Base-by-base conservation (phyloP, 2,113 vertebrate species). In the Chitala chitala region DNA sequence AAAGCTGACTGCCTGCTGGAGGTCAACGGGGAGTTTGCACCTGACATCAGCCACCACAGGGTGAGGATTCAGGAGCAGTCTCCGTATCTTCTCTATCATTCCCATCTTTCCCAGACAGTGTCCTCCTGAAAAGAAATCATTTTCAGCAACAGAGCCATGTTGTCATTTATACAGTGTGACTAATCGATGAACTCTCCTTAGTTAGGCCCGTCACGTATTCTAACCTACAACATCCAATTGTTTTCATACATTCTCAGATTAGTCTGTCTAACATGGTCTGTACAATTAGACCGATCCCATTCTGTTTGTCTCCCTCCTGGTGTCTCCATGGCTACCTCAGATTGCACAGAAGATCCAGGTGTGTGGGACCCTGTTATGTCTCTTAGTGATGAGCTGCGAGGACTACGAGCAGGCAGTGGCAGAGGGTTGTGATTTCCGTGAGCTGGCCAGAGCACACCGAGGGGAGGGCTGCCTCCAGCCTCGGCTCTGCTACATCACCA, bases 1-100 rank as follows among this genome's bases (percentile, higher is more conserved):
- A 88, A 92, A 0, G 92, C 94, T 36, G 95, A 98, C 82, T 82
- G 90, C 13, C 89, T 98, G 31, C 89, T 98, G 24, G 93, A 93
- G 24, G 91, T 98, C 82, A 98, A 98, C 38, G 86, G 83, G 54
- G 77, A 77, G 3, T 87, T 84, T 0, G 90, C 96, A 69, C 92
- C 92, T 26, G 76, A 90, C 4, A 55, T 92, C 63, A 82, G 90
- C 55, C 91, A 93, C 48, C 1, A 1, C 0, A 84, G 81, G 89
- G 96, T 98, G 84, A 85, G 88, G 66, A 2, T 1, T 10, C 15
- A 50, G 29, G 7, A 48, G 33, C 10, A 33, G 2, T n/a, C 8
- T 22, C 46, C 31, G 56, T 64, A 5, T 42, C 73, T 2, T 31
- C 15, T 24, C 13, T 53, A 2, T 46, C 12, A 13, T 8, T 17